phyloP scores from a whole-genome alignment of 2,797 vertebrate genomes.

The Tauraco hartlaubi region DNA sequence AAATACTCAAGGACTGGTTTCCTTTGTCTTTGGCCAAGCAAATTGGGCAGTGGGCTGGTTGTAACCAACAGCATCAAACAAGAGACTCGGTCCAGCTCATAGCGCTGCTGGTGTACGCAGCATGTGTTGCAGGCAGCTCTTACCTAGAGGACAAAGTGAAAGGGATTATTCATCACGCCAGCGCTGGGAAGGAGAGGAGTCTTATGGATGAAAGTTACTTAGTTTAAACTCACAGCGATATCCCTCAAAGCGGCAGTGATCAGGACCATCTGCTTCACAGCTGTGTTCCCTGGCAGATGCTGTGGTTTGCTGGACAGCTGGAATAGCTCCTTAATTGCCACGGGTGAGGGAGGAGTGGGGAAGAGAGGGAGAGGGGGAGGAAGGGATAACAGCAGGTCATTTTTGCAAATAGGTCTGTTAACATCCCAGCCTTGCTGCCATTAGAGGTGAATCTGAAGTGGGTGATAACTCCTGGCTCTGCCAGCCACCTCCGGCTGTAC shows the following conservation, averaged over 20 bases:
- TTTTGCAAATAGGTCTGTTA: background rate
- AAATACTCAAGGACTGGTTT: background rate
- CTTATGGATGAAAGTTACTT: background rate
- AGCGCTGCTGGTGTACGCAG: background rate
- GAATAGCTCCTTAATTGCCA: background rate
- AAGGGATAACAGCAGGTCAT: background rate
- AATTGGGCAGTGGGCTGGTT: background rate
- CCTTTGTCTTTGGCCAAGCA: background rate
- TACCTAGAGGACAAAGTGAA: background rate
- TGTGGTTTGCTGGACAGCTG: background rate
- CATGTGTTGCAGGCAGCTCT: background rate
- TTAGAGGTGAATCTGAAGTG: background rate
- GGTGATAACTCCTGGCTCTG: background rate
- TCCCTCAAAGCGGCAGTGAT: background rate
- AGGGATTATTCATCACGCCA: background rate
- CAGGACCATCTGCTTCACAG: background rate
- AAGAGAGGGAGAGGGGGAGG: too few relatives aligned
- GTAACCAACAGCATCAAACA: background rate
- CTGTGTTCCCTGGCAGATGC: background rate
- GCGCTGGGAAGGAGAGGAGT: background rate
- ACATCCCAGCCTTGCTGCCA: background rate
- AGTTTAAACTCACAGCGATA: background rate
- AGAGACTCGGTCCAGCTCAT: background rate
- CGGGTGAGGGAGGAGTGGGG: background rate
- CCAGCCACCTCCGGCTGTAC: background rate